phyloP scores from a whole-genome alignment of 1,140 invertebrate species.

The Calliopsis andreniformis region DNA sequence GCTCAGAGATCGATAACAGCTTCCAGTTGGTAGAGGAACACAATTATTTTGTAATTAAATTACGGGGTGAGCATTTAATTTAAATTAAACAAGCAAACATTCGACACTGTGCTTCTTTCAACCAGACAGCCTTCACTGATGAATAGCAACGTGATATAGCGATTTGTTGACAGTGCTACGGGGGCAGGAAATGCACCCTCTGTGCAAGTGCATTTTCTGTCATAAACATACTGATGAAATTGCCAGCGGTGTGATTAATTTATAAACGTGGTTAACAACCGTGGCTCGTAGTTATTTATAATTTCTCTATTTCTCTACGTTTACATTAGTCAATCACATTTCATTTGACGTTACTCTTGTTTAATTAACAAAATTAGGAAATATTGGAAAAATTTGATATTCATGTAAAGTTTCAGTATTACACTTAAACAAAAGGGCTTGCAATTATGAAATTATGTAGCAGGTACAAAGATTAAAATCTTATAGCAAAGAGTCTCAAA shows the following conservation, averaged over 20 bases:
- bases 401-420: neutral
- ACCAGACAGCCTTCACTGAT: neutral
- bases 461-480: too few relatives aligned
- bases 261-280: conserved; percentile 39
- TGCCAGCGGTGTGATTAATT: conserved; percentile 43
- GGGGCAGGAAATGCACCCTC: neutral
- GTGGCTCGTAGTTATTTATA: conserved; percentile 45
- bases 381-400: neutral
- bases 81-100: neutral
- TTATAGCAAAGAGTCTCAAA: too few relatives aligned
- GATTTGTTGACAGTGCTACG: conserved; percentile 24
- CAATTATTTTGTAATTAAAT: neutral
- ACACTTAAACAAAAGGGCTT: too few relatives aligned
- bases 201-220: conserved; percentile 15
- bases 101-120: neutral
- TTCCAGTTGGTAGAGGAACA: neutral
- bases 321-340: neutral
- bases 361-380: neutral
- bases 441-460: too few relatives aligned
- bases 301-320: conserved; percentile 25
- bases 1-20: neutral
- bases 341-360: neutral
- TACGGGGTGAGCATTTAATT: neutral
- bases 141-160: conserved; percentile 11
- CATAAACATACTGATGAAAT: conserved; percentile 51